Percentiles rank a stretch among this genome's conserved stretches.
Conservation (phyloP, 2,888 invertebrate species). For the Apamea monoglypha region DNA sequence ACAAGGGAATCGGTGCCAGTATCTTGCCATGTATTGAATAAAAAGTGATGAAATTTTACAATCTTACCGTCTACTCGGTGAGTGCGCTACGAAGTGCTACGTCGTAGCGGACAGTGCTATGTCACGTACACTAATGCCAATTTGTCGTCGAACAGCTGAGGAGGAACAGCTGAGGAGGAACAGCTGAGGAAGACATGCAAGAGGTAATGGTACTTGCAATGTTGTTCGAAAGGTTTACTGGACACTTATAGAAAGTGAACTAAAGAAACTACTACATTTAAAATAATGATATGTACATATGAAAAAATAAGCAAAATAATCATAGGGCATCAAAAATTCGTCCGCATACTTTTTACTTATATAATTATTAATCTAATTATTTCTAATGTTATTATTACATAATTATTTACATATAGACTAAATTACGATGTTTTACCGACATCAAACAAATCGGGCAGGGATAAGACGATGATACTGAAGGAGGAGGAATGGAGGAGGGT, state of each 20-base stretch:
- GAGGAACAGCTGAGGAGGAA: neutral
- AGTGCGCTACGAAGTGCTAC: conserved; percentile 26
- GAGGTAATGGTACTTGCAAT: neutral
- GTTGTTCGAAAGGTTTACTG: neutral
- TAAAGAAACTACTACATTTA: too few species aligned
- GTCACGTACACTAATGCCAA: neutral
- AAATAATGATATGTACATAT: too few species aligned
- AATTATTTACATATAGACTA: neutral
- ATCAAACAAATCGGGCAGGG: neutral
- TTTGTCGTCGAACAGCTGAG: neutral
- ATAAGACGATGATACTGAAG: neutral
- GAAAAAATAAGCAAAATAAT: too few species aligned
- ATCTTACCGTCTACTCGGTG: too few species aligned
- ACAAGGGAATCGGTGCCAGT: too few species aligned
- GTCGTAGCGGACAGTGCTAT: conserved; percentile 38
- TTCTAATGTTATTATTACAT: too few species aligned
- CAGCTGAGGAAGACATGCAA: too few species aligned
- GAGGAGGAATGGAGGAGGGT: neutral
- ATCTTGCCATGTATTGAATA: neutral
- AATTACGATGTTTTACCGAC: neutral
- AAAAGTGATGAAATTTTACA: neutral
- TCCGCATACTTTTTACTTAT: too few species aligned
- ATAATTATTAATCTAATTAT: too few species aligned
- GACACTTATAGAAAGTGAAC: neutral
- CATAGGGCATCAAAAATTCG: too few species aligned